These are phyloP conservation scores for Eumacrocentrus americanus DNA, from an alignment of 2,888 invertebrate genomes.

Conservation along the genomic window DNA sequence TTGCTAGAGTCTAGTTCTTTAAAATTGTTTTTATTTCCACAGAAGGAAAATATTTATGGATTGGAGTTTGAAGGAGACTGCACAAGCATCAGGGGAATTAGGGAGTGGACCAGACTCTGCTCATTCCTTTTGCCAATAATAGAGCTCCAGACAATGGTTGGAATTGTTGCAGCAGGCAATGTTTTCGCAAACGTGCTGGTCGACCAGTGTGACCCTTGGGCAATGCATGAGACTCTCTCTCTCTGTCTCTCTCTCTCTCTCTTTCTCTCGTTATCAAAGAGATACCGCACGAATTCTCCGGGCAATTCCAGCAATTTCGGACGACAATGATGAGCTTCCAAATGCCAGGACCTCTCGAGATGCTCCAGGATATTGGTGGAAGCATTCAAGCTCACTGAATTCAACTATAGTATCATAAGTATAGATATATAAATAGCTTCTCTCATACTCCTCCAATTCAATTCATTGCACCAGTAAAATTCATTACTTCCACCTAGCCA, in stretches of 20 bases:
- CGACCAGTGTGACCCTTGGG: conserved; percentile 9
- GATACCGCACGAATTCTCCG: conserved; percentile 15
- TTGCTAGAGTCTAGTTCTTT: too few species aligned
- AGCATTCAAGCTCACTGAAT: conserved; percentile 1
- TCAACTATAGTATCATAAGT: background rate
- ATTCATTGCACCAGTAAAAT: background rate
- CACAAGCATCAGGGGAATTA: too few species aligned
- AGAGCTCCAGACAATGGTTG: background rate
- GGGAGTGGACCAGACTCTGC: too few species aligned
- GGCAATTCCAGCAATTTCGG: conserved; percentile 33
- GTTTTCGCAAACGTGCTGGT: too few species aligned
- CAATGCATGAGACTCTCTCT: too few species aligned
- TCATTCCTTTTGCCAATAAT: too few species aligned
- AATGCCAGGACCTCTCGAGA: conserved; percentile 17
- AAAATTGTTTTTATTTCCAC: too few species aligned
- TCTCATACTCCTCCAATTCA: background rate
- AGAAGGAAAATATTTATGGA: too few species aligned
- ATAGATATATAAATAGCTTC: too few species aligned
- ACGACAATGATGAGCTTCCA: conserved; percentile 36
- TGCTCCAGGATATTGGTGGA: background rate
- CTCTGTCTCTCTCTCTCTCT: too few species aligned
- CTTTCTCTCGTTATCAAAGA: conserved; percentile 4
- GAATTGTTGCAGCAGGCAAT: background rate
- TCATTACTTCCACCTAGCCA: background rate
- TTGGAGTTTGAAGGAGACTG: too few species aligned